A percentile compares a stretch with the other conserved stretches of the same genome.
Evolutionary conservation across 2,888 invertebrate genomes (phyloP).

Genomic region (Uropetala carovei): DNA sequence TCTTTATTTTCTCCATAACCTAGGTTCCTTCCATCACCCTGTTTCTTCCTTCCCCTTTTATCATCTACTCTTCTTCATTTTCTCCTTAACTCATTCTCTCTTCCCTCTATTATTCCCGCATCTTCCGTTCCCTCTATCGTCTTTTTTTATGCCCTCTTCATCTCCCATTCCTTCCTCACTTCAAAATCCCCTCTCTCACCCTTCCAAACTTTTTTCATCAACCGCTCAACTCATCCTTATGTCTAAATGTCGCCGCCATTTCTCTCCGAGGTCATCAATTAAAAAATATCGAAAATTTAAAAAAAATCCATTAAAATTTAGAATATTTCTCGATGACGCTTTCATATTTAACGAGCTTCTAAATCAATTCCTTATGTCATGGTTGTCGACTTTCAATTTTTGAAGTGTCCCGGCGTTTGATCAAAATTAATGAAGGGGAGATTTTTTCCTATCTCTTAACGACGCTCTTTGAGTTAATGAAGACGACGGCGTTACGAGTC

Average conservation of each 20-base stretch:
- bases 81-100: no score
- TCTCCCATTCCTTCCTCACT: neutral
- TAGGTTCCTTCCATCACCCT: no score
- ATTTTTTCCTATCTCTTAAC: neutral
- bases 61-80: no score
- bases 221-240: neutral
- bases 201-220: conserved; percentile 40
- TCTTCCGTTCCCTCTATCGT: no score
- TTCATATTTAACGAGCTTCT: neutral
- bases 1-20: no score
- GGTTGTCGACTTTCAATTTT: conserved; percentile 10
- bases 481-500: conserved; percentile 15
- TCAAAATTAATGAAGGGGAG: neutral
- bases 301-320: neutral
- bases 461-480: neutral
- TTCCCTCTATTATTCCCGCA: no score
- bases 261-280: conserved; percentile 47
- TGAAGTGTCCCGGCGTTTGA: neutral
- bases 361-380: neutral
- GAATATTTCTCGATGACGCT: neutral
- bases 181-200: neutral
- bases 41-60: no score
- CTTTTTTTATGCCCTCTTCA: neutral
- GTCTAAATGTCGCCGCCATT: neutral
- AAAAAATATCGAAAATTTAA: conserved; percentile 33